phyloP scores from a whole-genome alignment of 2,797 vertebrate species.

The Chloroceryle amazona region DNA sequence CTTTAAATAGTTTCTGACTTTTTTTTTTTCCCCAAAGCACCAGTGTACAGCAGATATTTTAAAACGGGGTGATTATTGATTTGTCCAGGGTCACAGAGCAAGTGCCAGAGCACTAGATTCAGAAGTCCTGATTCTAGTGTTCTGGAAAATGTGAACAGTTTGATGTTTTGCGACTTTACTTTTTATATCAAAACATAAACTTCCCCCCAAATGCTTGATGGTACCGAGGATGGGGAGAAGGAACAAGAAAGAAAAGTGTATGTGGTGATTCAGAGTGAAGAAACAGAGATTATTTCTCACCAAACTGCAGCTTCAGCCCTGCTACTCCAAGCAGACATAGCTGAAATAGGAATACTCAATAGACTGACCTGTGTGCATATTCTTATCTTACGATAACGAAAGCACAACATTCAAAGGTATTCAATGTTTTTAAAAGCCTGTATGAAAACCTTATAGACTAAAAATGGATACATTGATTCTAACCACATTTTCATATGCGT shows the following conservation, averaged over 20 bases:
- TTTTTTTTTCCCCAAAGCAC: not conserved
- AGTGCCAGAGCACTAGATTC: not conserved
- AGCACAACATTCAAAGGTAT: not conserved
- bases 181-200: not conserved
- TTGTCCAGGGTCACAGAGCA: not conserved
- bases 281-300: not conserved
- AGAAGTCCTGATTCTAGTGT: not conserved
- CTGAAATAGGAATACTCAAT: not conserved
- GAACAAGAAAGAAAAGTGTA: not conserved
- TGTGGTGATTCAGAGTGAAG: not conserved
- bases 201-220: not conserved
- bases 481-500: not conserved
- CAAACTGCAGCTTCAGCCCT: not conserved
- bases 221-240: not conserved
- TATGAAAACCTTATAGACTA: not conserved
- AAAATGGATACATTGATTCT: not conserved
- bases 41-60: not conserved
- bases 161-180: not conserved
- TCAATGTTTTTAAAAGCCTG: not conserved
- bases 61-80: not conserved
- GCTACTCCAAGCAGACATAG: not conserved
- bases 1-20: not conserved
- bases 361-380: fast-evolving
- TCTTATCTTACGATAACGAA: not conserved
- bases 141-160: not conserved